A percentile compares a stretch with the other conserved stretches of the same genome.
These are phyloP conservation scores for Asbolus verrucosus DNA, from an alignment of 1,140 invertebrate species.

Conservation along the genomic window DNA sequence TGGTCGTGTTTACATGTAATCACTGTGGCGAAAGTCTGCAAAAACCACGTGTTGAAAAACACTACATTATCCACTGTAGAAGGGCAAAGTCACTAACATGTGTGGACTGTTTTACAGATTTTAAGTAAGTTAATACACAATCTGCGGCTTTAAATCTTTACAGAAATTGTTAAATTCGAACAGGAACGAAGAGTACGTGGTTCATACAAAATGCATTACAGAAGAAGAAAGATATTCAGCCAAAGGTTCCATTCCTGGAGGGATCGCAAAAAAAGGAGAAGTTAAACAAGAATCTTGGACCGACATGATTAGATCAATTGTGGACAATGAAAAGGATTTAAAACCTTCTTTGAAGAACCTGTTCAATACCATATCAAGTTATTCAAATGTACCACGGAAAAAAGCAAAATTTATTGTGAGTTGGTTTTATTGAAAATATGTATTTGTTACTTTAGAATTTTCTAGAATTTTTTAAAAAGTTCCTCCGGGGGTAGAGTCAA, in stretches of 20 bases:
- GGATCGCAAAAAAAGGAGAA: constrained; percentile 84
- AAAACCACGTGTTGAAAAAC: constrained; percentile 92
- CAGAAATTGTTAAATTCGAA: constrained; percentile 74
- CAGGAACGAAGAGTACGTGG: constrained; percentile 83
- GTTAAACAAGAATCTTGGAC: constrained; percentile 92
- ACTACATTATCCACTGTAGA: constrained; percentile 76
- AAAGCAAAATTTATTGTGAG: constrained; percentile 83
- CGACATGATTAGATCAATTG: constrained; percentile 81
- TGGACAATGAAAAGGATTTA: constrained; percentile 72
- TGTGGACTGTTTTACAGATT: constrained; percentile 93
- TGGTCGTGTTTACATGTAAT: constrained; percentile 95
- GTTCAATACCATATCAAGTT: constrained; percentile 78
- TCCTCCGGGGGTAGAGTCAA: constrained; percentile 69
- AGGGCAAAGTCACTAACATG: constrained; percentile 77
- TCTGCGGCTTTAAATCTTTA: no score
- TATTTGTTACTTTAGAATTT: constrained; percentile 44
- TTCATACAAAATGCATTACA: constrained; percentile 91
- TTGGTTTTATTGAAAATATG: constrained; percentile 22
- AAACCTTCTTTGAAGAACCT: constrained; percentile 71
- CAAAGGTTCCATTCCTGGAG: constrained; percentile 82
- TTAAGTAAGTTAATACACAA: constrained; percentile 81
- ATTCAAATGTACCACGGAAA: constrained; percentile 93
- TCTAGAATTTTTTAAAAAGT: constrained; percentile 76
- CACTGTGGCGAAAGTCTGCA: constrained; percentile 90
- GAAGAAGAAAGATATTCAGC: constrained; percentile 93